Evolutionary conservation across 2,797 vertebrate species (phyloP).

Genomic region (Lagodon rhomboides): DNA sequence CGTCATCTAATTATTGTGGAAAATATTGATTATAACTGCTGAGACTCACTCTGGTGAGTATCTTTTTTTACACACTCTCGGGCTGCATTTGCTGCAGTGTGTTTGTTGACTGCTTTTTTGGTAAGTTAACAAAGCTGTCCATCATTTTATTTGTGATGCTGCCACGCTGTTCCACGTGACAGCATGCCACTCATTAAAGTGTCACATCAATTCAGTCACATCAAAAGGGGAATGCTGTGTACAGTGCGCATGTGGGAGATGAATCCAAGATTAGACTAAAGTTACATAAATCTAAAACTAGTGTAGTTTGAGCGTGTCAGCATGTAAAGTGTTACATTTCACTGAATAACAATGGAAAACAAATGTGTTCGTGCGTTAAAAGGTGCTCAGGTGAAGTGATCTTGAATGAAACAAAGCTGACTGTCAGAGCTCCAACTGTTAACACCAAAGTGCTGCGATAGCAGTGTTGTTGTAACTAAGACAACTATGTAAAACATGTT

Average conservation of each 20-base stretch:
- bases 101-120: conserved; percentile 4
- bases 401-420: conserved; percentile 27
- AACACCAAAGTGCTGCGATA: conserved; percentile 28
- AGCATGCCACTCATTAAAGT: conserved; percentile 25
- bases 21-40: background rate
- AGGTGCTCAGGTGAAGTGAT: conserved; percentile 9
- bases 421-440: conserved; percentile 43
- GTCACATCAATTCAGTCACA: conserved; percentile 33
- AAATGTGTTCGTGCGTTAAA: background rate
- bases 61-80: background rate
- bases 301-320: background rate
- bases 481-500: conserved; percentile 58
- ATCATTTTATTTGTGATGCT: conserved; percentile 23
- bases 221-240: background rate
- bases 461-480: conserved; percentile 19
- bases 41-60: background rate
- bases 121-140: conserved; percentile 21
- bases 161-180: conserved; percentile 8
- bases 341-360: background rate
- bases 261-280: background rate
- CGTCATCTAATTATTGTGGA: background rate
- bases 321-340: background rate
- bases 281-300: background rate
- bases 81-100: background rate
- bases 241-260: background rate